phyloP scores from a whole-genome alignment of 2,113 vertebrate species.

The Sinosuthora webbiana region DNA sequence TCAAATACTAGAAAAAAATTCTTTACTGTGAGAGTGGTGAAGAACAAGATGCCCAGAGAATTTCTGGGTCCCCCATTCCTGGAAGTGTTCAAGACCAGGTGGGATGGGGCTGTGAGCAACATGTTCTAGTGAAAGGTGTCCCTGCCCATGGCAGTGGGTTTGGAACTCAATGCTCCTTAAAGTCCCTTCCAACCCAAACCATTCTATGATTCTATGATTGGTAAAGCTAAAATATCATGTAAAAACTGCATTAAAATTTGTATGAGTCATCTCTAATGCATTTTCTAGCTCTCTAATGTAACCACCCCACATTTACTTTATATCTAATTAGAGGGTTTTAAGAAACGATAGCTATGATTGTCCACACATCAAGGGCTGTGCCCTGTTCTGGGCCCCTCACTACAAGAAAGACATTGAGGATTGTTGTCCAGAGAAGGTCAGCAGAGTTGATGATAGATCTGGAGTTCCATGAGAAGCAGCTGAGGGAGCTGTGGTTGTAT shows the following conservation, averaged over 20 bases:
- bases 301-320: neutral
- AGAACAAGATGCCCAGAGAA: neutral
- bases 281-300: neutral
- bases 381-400: neutral
- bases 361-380: fast-evolving
- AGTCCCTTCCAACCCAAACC: neutral
- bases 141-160: fast-evolving
- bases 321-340: neutral
- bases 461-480: neutral
- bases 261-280: neutral
- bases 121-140: neutral
- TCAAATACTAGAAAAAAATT: neutral
- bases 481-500: neutral
- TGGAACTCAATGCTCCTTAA: neutral
- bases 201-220: neutral
- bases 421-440: neutral
- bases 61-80: neutral
- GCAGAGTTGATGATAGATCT: neutral
- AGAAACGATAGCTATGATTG: neutral
- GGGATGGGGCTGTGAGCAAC: neutral
- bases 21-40: neutral
- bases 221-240: neutral
- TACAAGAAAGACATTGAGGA: neutral
- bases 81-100: neutral
- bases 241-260: neutral